Base-by-base conservation (phyloP, 2,888 invertebrate genomes). In the Seira musarum region DNA sequence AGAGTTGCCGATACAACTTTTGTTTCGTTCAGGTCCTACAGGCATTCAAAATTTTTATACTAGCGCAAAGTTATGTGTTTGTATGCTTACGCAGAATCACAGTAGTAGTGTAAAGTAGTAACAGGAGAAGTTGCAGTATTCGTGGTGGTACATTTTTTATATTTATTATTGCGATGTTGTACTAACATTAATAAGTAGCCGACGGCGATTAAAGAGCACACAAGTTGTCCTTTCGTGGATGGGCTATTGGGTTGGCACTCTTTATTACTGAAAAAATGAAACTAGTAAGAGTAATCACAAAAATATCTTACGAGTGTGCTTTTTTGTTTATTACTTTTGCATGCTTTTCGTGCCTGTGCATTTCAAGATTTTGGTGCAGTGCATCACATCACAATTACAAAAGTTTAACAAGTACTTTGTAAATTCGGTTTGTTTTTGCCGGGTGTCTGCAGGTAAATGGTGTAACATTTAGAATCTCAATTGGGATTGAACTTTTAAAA, bases 1-100 rank as follows among this genome's bases (percentile, higher is more conserved):
- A 80, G 79, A 74, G 69, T 35, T 73, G 79, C 79, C 79, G 79
- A 80, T 80, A 64, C 79, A 73, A 80, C 64, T 69, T 69, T 24
- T 35, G 66, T 35, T 66, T 60, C 60, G 60, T 10, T 60, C n/a
- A 60, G 22, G 22, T 60, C 60, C 60, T 21, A 60, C 60, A 60
- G 60, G 22, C 60, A 60, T 60, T 8, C 2, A 21, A 60, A 60
- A 21, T 60, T 21, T 60, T n/a, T 60, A 21, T 60, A 60, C n/a
- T 60, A 60, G 3, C 13, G 3, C 22, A 60, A 60, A 5, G 21
- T 2, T 30, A 30, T 30, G n/a, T n/a, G n/a, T 30, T 5, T 30
- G 30, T 30, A 30, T 30, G 30, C 3, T 5, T 30, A 30, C 30
- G 30, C 30, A 8, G 30, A 30, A 8, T 5, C 3, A 30, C 8